Conservation (phyloP, 2,888 invertebrate species). For the Scaptomyza flava region DNA sequence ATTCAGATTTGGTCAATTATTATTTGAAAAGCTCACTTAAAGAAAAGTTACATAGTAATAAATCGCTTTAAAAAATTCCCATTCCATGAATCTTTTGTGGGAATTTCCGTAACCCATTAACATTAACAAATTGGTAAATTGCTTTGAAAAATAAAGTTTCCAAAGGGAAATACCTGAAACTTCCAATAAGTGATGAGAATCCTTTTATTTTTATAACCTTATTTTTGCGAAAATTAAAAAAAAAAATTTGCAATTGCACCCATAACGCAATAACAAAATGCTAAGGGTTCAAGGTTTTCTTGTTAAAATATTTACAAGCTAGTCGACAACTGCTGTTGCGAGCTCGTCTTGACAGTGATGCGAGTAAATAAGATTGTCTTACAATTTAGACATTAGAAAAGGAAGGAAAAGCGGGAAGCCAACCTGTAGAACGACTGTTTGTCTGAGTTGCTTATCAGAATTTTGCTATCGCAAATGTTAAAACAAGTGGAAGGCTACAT, state of each 20-base stretch:
- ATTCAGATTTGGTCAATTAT: too few species aligned
- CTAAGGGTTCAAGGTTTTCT: background rate
- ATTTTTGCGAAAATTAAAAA: background rate
- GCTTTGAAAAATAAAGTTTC: background rate
- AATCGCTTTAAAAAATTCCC: too few species aligned
- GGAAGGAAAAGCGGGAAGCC: background rate
- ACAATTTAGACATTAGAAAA: constrained; percentile 14
- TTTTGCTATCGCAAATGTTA: constrained; percentile 13
- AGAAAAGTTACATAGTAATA: background rate
- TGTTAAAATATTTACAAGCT: constrained; percentile 41
- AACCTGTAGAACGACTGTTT: constrained; percentile 34
- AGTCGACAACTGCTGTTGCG: constrained; percentile 32
- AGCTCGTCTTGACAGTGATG: constrained; percentile 35
- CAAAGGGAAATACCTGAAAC: background rate
- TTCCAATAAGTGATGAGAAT: too few species aligned
- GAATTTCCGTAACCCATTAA: background rate
- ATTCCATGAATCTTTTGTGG: background rate
- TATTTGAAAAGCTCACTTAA: background rate
- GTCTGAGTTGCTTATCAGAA: constrained; percentile 48
- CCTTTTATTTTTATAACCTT: too few species aligned
- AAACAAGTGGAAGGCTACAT: constrained; percentile 40
- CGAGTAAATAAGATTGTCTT: constrained; percentile 58
- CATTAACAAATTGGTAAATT: background rate
- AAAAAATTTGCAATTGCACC: background rate
- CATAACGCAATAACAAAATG: background rate